Base-by-base conservation (phyloP, 2,888 invertebrate species). In the Drymonia ruficornis region DNA sequence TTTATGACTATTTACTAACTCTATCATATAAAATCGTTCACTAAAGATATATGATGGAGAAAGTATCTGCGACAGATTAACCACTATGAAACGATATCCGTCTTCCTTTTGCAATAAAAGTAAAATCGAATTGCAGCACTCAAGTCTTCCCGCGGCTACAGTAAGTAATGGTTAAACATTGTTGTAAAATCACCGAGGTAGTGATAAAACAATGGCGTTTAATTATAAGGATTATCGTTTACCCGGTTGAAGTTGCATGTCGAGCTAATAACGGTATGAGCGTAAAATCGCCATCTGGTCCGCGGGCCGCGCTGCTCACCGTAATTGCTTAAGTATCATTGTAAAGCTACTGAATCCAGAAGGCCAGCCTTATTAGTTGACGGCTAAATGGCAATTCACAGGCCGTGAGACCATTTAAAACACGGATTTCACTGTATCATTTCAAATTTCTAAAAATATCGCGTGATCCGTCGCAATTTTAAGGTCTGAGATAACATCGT, bases 301-400 rank as follows among this genome's bases (percentile, higher is more conserved):
- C 70, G 76, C 86, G 84, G 63, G 72, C 75, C 65, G 65, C 67
- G 71, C 72, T 70, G 71, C 56, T 71, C 69, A 62, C 67, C 71
- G 73, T 80, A 84, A 85, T 82, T 82, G 78, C 76, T 76, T 78
- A 77, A 80, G 79, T 80, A 84, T 80, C 81, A 81, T 84, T 81
- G 82, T 81, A 81, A 83, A 72, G 87, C 88, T 88, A 87, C 89
- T 83, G 89, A 78, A 84, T 81, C 76, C 80, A 80, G 78, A 82
- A 81, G 79, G 79, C 75, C 76, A 68, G 63, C 58, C 69, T 65
- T 76, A 67, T 31, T 52, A 60, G 63, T 67, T 67, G 78, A 72
- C 69, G 63, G 69, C 69, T 76, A 79, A 80, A 76, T 72, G 70
- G 69, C 61, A 63, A 61, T 66, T 65, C 56, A 62, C 65, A 45